phyloP scores from a whole-genome alignment of 1,140 invertebrate genomes.

The Calephelis nemesis region DNA sequence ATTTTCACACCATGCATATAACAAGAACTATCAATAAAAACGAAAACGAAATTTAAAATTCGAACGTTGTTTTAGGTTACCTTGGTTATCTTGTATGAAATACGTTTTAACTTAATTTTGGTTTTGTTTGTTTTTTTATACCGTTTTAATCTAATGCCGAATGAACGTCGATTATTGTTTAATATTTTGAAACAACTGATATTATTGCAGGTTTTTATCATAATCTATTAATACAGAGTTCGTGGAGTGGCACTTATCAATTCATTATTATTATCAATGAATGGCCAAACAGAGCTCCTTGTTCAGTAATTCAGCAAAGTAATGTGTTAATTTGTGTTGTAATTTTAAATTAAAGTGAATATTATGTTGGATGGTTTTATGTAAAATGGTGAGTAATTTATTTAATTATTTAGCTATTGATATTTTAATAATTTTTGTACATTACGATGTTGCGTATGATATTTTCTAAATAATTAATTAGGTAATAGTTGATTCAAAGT shows the following conservation, averaged over 20 bases:
- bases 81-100: not conserved
- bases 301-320: constrained; percentile 29
- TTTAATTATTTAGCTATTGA: not conserved
- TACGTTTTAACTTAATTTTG: not conserved
- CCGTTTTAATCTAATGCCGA: not conserved
- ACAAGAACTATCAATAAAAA: not conserved
- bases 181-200: constrained; percentile 7
- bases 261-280: constrained; percentile 38
- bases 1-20: not conserved
- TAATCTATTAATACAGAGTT: constrained; percentile 46
- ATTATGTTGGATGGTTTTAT: not conserved
- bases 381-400: constrained; percentile 1
- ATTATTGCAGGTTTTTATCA: constrained; percentile 29
- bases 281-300: constrained; percentile 26
- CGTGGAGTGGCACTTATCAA: constrained; percentile 44
- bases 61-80: not conserved
- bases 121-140: not conserved
- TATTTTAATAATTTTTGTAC: too few relatives aligned
- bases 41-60: constrained; percentile 3
- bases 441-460: too few relatives aligned
- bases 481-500: too few relatives aligned
- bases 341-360: constrained; percentile 13
- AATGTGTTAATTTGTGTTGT: constrained; percentile 9
- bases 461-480: too few relatives aligned
- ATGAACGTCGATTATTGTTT: constrained; percentile 1